phyloP scores from a whole-genome alignment of 2,797 vertebrate species.

The Sandelia bainsii region DNA sequence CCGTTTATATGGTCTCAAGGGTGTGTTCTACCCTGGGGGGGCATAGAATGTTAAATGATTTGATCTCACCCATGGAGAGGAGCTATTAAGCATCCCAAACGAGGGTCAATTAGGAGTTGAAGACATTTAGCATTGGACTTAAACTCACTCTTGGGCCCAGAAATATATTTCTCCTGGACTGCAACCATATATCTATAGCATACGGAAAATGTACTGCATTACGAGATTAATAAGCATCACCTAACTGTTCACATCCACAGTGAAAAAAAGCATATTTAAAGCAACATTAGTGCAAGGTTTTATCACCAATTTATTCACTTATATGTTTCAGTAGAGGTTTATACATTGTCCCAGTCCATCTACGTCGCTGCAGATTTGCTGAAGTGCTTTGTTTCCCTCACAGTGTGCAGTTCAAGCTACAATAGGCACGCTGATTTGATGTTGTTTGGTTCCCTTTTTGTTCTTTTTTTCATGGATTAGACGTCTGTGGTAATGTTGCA shows the following conservation, averaged over 20 bases:
- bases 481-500: slow-evolving; percentile 36
- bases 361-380: slow-evolving; percentile 19
- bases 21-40: slow-evolving; percentile 66
- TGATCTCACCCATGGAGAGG: slow-evolving; percentile 70
- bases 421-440: slow-evolving; percentile 35
- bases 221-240: slow-evolving; percentile 14
- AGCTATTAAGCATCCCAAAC: slow-evolving; percentile 80
- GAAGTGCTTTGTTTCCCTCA: slow-evolving; percentile 27
- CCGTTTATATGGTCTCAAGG: slow-evolving; percentile 49
- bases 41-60: slow-evolving; percentile 80
- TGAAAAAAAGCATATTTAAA: slow-evolving; percentile 1
- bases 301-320: not conserved
- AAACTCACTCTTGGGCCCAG: slow-evolving; percentile 80
- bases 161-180: slow-evolving; percentile 67
- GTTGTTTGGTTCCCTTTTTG: slow-evolving; percentile 39
- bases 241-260: not conserved
- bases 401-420: slow-evolving; percentile 31
- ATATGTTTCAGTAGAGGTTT: slow-evolving; percentile 2
- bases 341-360: slow-evolving; percentile 8
- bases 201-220: slow-evolving; percentile 18
- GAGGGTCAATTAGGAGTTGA: slow-evolving; percentile 79
- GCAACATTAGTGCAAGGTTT: not conserved
- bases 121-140: slow-evolving; percentile 70
- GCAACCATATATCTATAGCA: slow-evolving; percentile 33
- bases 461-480: slow-evolving; percentile 15